phyloP scores from a whole-genome alignment of 2,113 vertebrate species.

The Cranoglanis bouderius region DNA sequence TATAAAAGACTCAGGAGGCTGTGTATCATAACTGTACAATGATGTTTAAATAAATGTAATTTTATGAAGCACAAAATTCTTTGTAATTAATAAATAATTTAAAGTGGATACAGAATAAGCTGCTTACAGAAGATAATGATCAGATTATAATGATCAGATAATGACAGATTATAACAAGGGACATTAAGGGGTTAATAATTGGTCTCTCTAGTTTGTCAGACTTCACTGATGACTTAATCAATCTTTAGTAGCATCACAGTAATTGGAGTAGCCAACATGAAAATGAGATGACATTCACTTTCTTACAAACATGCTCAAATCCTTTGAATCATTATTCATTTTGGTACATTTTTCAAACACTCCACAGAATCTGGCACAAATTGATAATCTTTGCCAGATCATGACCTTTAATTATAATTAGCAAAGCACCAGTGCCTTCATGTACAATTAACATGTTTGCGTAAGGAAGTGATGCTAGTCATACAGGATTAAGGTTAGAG shows the following conservation, averaged over 20 bases:
- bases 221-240: not conserved
- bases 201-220: not conserved
- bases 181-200: not conserved
- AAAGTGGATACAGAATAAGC: not conserved
- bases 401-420: constrained; percentile 3
- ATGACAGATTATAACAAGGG: not conserved
- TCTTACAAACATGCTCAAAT: not conserved
- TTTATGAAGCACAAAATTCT: not conserved
- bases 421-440: constrained; percentile 1
- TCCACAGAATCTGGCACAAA: constrained; percentile 11
- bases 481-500: not conserved
- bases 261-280: not conserved
- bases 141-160: too few relatives aligned
- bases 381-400: not conserved
- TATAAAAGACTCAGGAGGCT: not conserved
- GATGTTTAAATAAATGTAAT: not conserved
- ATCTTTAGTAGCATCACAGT: not conserved
- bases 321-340: constrained; percentile 24
- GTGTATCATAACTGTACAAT: not conserved
- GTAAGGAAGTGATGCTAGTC: constrained; percentile 1
- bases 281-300: not conserved
- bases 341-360: constrained; percentile 25
- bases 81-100: not conserved
- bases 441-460: not conserved
- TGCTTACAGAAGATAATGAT: not conserved